These are phyloP conservation scores for Criorhina ranunculi DNA, from an alignment of 2,888 invertebrate species.

Conservation along the genomic window DNA sequence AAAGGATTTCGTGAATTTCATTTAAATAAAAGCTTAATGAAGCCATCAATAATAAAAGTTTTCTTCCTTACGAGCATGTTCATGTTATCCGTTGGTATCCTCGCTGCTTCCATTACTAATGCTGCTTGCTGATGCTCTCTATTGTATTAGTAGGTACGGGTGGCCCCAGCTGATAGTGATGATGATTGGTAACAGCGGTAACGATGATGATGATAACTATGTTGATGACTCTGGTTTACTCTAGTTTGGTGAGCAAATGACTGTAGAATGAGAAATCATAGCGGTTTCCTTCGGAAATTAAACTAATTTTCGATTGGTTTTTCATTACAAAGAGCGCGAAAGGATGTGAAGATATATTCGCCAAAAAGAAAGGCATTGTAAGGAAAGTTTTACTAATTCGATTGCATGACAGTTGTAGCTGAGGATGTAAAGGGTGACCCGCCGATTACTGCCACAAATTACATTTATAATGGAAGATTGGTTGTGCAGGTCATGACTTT, in stretches of 20 bases:
- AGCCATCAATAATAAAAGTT: slow-evolving; percentile 78
- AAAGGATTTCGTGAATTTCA: slow-evolving; percentile 76
- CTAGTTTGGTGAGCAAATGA: slow-evolving; percentile 37
- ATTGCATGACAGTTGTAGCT: neutral
- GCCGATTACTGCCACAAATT: slow-evolving; percentile 17
- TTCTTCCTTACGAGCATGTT: slow-evolving; percentile 61
- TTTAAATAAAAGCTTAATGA: slow-evolving; percentile 82
- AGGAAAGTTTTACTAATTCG: slow-evolving; percentile 7
- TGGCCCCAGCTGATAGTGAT: slow-evolving; percentile 76
- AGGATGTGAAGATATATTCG: slow-evolving; percentile 22
- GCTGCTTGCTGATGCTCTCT: slow-evolving; percentile 77
- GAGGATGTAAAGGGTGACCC: neutral
- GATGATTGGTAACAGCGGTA: slow-evolving; percentile 38
- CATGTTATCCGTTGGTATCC: slow-evolving; percentile 70
- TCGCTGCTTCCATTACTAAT: slow-evolving; percentile 72
- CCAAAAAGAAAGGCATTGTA: neutral
- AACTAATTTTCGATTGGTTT: slow-evolving; percentile 81
- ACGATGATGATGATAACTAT: slow-evolving; percentile 74
- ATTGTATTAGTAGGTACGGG: slow-evolving; percentile 77
- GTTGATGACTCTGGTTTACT: slow-evolving; percentile 78
- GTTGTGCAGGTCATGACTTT: slow-evolving; percentile 14
- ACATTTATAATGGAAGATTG: slow-evolving; percentile 32
- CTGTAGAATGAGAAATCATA: slow-evolving; percentile 37
- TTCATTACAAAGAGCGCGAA: slow-evolving; percentile 8
- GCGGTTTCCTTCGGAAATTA: slow-evolving; percentile 78